Evolutionary conservation across 64 coral and sea anemone species (phyloP).

Genomic region (Actinia equina): DNA sequence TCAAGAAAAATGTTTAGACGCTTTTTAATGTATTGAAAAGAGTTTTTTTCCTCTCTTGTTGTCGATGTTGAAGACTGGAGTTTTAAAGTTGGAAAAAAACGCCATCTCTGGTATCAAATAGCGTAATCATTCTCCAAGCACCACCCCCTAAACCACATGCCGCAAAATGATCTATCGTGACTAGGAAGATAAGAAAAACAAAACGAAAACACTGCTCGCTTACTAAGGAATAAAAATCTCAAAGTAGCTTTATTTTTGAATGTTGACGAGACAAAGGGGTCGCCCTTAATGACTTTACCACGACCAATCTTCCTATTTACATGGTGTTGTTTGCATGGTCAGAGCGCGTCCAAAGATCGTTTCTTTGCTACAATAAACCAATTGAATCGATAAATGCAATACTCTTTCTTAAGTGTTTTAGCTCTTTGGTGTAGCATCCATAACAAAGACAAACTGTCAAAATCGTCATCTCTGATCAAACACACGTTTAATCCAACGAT

Average conservation of each 20-base stretch:
- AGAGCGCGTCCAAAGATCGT: background rate
- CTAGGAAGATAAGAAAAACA: background rate
- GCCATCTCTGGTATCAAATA: background rate
- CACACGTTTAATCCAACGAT: background rate
- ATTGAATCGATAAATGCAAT: constrained; percentile 9
- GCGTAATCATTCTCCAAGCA: background rate
- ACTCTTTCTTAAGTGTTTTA: constrained; percentile 1
- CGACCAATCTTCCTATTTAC: background rate
- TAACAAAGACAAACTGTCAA: background rate
- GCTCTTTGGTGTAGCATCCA: background rate
- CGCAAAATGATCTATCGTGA: background rate
- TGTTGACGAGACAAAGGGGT: background rate
- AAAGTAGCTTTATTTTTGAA: background rate
- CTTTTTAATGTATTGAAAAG: background rate
- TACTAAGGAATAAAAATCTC: background rate
- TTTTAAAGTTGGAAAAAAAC: background rate
- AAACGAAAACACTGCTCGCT: background rate
- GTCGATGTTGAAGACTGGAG: background rate
- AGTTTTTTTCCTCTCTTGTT: background rate
- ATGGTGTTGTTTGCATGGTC: background rate
- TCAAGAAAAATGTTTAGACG: constrained; percentile 13
- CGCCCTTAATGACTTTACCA: background rate
- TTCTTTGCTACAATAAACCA: background rate
- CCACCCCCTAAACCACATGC: background rate
- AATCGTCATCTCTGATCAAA: background rate